phyloP scores from a whole-genome alignment of 2,888 invertebrate genomes.

The Ornithoptera priamus region DNA sequence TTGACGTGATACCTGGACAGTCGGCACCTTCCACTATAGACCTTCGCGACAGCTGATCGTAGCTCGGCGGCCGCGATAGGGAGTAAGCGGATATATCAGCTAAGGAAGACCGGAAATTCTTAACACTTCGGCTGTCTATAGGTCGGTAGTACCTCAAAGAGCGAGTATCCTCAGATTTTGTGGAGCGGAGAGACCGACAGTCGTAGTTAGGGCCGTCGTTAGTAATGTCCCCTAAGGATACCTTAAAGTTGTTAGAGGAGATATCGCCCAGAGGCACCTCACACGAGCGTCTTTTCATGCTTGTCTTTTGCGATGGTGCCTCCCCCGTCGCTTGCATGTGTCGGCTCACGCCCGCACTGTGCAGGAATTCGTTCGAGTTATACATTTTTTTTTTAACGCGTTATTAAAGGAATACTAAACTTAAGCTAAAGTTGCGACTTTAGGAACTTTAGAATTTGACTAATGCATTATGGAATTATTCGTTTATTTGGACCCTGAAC shows the following conservation, averaged over 20 bases:
- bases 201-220: slow-evolving; percentile 62
- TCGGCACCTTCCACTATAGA: slow-evolving; percentile 68
- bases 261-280: slow-evolving; percentile 74
- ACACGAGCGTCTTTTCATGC: slow-evolving; percentile 73
- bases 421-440: slow-evolving; percentile 48
- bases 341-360: slow-evolving; percentile 72
- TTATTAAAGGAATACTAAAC: slow-evolving; percentile 33
- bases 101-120: slow-evolving; percentile 69
- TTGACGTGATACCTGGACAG: slow-evolving; percentile 67
- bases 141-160: slow-evolving; percentile 63
- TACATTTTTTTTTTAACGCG: slow-evolving; percentile 60
- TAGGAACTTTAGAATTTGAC: slow-evolving; percentile 73
- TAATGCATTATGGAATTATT: slow-evolving; percentile 70
- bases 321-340: slow-evolving; percentile 76
- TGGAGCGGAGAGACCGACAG: slow-evolving; percentile 61
- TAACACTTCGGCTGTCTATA: slow-evolving; percentile 69
- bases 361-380: slow-evolving; percentile 71
- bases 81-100: slow-evolving; percentile 58
- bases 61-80: slow-evolving; percentile 68
- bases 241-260: slow-evolving; percentile 70
- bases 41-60: slow-evolving; percentile 70
- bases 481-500: slow-evolving; percentile 46
- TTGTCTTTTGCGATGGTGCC: slow-evolving; percentile 69
- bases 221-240: slow-evolving; percentile 69
- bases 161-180: slow-evolving; percentile 64